Conservation (phyloP, 2,888 invertebrate species). For the Lasioglossum pauxillum region DNA sequence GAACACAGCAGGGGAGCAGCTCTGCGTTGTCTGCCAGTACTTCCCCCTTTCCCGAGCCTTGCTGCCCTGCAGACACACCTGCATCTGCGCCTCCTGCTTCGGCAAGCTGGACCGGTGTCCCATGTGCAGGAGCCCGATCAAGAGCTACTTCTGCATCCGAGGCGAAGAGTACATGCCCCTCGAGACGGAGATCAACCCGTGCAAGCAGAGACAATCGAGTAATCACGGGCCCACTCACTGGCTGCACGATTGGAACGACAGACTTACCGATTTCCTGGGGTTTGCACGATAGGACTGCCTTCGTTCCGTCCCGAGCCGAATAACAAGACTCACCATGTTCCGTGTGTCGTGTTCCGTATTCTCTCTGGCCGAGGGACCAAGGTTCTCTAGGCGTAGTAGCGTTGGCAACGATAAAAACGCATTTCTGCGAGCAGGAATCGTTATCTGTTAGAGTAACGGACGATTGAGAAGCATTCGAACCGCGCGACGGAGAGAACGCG, state of each 20-base stretch:
- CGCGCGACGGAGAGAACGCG: background rate
- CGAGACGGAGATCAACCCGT: constrained; percentile 82
- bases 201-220: constrained; percentile 84
- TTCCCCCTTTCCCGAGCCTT: constrained; percentile 92
- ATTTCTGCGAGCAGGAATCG: background rate
- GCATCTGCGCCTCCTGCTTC: constrained; percentile 93
- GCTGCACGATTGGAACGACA: constrained; percentile 89
- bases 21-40: constrained; percentile 94
- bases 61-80: constrained; percentile 94
- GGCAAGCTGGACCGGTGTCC: constrained; percentile 93
- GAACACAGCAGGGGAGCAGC: constrained; percentile 87
- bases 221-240: constrained; percentile 83
- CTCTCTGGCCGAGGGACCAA: background rate
- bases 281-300: constrained; percentile 86
- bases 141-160: constrained; percentile 93
- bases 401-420: background rate
- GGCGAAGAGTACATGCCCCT: constrained; percentile 90
- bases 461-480: background rate
- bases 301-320: background rate
- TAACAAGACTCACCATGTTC: background rate
- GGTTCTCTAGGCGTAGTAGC: background rate
- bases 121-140: constrained; percentile 93
- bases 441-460: background rate
- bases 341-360: background rate
- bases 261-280: constrained; percentile 91